Base-by-base conservation (phyloP, 2,888 invertebrate species). In the Argynnis bischoffii region DNA sequence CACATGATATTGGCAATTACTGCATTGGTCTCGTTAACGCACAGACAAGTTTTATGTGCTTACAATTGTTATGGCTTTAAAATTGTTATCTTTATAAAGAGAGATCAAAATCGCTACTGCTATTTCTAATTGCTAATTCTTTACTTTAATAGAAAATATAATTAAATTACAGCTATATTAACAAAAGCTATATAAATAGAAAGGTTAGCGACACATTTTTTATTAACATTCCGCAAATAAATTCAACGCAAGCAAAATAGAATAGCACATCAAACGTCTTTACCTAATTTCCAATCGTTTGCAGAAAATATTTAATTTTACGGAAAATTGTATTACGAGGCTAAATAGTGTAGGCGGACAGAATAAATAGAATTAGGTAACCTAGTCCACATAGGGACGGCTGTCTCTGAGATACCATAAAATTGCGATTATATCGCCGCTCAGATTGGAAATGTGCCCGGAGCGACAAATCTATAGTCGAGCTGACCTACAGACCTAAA, bases 371-470 rank as follows among this genome's bases (percentile, higher is more conserved):
- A 74, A 76, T 75, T 76, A 74, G 73, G 70, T 69, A 66, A 63
- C 60, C 59, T 69, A 72, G 64, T 67, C 71, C 73, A 66, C 67
- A 69, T 66, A 63, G 61, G 63, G 59, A 67, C 63, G 55, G 63
- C 64, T 71, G 71, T 69, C 65, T 61, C 50, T 66, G 71, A 76
- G 76, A 75, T 70, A 75, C 76, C 79, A 83, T 86, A 84, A 85
- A 84, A 82, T 80, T 77, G 75, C 76, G 78, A 85, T 84, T 80
- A 83, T 81, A 79, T 82, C 78, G 78, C 76, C 71, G 70, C 73
- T 76, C 75, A 76, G 75, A 78, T 87, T 87, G 87, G 86, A 86
- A 81, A 78, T 48, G 69, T 83, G 87, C 87, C 86, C 83, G 75
- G 63, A 60, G 67, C 67, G 48, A 64, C 66, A 68, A 74, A 75